Base-by-base conservation (phyloP, 1,140 invertebrate species). In the Phenacoccus solenopsis region DNA sequence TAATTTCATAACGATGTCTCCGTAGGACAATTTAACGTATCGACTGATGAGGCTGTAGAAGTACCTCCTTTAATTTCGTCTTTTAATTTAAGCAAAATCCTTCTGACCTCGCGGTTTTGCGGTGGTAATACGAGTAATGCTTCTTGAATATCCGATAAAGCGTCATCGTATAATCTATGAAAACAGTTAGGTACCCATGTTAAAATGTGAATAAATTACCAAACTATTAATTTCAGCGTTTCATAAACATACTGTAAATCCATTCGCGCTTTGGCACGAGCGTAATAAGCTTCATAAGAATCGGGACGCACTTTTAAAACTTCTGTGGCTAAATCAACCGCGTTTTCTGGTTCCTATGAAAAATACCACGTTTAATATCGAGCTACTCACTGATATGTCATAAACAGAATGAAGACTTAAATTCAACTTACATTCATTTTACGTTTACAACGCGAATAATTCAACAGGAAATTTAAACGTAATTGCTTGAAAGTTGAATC, bases 231-330 rank as follows among this genome's bases (percentile, higher is more conserved):
- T 67, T 67, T 28, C n/a, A n/a, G n/a, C n/a, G n/a, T n/a, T n/a
- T n/a, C 20, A 28, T 68, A 2, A 68, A 2, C 22, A 73, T 77
- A 85, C 83, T 79, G 82, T 69, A 85, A 76, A 72, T 94, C 91
- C 71, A 93, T 82, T 68, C 87, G 86, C 7, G 93, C 93, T 76
- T 94, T 88, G 0, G 93, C 89, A 76, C 93, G 83, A 1, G 93
- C 91, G 78, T 96, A 96, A 76, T 88, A 94, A 1, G 93, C 94
- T 81, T 98, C 94, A 78, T 91, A 96, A 0, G 90, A 94, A 75
- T 89, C 86, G 4, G 90, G 87, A 74, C 90, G 89, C 70, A 93
- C 81, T 61, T 87, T 85, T 25, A 96, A 82, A 0, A 91, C 94
- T 78, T 92, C 86, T 49, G 89, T 87, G 2, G 94, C 93, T 67